A percentile compares a stretch with the other conserved stretches of the same genome.
These are phyloP conservation scores for Thamnaconus septentrionalis DNA, from an alignment of 2,113 vertebrate species.

Conservation along the genomic window DNA sequence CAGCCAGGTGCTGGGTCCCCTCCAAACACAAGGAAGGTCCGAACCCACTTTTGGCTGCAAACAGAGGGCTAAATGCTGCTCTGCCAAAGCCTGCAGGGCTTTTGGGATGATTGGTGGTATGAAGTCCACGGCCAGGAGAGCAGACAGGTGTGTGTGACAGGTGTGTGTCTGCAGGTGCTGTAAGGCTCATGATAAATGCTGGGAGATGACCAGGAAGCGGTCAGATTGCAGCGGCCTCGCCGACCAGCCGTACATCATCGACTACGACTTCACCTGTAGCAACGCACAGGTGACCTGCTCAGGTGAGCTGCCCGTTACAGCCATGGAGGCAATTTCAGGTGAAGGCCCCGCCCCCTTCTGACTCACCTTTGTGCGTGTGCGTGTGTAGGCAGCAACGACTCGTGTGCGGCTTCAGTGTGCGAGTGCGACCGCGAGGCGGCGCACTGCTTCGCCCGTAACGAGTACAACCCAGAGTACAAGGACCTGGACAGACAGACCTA, in stretches of 20 bases:
- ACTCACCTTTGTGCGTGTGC: not conserved
- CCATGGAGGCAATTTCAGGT: too few species aligned
- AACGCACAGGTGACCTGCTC: conserved; percentile 69
- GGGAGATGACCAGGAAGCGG: conserved; percentile 23
- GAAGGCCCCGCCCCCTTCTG: not conserved
- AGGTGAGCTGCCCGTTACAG: conserved; percentile 62
- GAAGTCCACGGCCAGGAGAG: too few species aligned
- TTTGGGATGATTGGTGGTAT: too few species aligned
- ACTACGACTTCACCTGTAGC: conserved; percentile 75
- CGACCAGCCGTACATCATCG: conserved; percentile 81
- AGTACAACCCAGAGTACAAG: conserved; percentile 73
- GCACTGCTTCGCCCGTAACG: conserved; percentile 77
- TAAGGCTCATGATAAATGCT: conserved; percentile 82
- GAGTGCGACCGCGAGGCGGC: conserved; percentile 83
- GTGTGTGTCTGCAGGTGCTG: conserved; percentile 80
- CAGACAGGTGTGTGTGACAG: not conserved
- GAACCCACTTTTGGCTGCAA: too few species aligned
- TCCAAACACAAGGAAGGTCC: too few species aligned
- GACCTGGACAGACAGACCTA: conserved; percentile 50
- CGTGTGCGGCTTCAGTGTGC: conserved; percentile 81
- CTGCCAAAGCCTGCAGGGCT: too few species aligned
- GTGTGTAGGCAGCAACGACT: conserved; percentile 72
- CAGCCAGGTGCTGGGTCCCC: too few species aligned
- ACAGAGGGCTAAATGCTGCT: too few species aligned
- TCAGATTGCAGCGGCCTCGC: conserved; percentile 54